These are phyloP conservation scores for Epirrita christyi DNA, from an alignment of 2,888 invertebrate genomes.

Conservation along the genomic window DNA sequence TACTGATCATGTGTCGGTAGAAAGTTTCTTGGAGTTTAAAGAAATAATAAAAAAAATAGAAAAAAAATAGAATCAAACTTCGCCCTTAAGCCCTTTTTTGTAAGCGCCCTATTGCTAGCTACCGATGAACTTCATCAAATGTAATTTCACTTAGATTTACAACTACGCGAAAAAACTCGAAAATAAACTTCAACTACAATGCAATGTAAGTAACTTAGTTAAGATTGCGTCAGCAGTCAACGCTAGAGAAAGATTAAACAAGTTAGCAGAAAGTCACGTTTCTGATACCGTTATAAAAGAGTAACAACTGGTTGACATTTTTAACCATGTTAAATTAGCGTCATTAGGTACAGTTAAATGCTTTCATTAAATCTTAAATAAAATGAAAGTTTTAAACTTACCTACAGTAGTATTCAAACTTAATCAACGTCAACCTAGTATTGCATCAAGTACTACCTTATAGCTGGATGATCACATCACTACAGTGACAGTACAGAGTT, in stretches of 20 bases:
- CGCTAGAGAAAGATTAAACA: conserved; percentile 41
- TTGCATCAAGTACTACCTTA: no score
- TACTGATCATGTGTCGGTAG: no score
- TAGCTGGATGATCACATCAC: no score
- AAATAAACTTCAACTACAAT: neutral
- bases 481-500: no score
- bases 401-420: no score
- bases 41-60: no score
- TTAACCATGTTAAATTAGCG: conserved; percentile 5
- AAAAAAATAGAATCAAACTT: no score
- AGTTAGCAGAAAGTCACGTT: conserved; percentile 53
- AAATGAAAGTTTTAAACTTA: no score
- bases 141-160: conserved; percentile 37
- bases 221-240: conserved; percentile 37
- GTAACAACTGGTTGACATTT: conserved; percentile 9
- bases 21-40: no score
- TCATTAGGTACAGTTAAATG: conserved; percentile 4
- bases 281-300: conserved; percentile 53
- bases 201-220: conserved; percentile 10
- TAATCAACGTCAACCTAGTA: no score
- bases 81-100: no score
- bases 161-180: neutral
- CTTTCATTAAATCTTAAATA: conserved; percentile 1
- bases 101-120: no score
- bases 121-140: conserved; percentile 50